These are phyloP conservation scores for Netelia melanura DNA, from an alignment of 2,888 invertebrate genomes.

Conservation along the genomic window DNA sequence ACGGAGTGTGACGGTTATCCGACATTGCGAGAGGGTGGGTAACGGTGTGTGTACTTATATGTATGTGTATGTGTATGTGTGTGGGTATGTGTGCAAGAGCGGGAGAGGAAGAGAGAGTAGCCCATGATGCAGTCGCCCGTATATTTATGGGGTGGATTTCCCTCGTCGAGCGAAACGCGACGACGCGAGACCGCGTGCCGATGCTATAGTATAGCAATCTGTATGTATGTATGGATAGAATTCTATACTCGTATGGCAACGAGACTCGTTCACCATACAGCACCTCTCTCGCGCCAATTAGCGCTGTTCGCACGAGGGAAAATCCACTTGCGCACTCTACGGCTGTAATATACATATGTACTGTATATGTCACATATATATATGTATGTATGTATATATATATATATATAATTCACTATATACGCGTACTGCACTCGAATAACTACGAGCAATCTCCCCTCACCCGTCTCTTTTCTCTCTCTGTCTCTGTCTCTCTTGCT, in stretches of 20 bases:
- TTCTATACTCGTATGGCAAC: conserved; percentile 48
- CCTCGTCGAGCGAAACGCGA: conserved; percentile 66
- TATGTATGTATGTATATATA: background rate
- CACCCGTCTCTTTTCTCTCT: conserved; percentile 58
- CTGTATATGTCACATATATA: conserved; percentile 3
- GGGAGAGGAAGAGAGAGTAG: conserved; percentile 59
- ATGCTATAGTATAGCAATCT: conserved; percentile 47
- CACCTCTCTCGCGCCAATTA: conserved; percentile 68
- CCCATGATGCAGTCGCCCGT: conserved; percentile 66
- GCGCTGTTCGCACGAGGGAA: conserved; percentile 67
- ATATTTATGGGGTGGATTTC: conserved; percentile 70
- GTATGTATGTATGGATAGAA: conserved; percentile 64
- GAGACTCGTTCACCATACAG: conserved; percentile 63
- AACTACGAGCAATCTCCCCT: conserved; percentile 61
- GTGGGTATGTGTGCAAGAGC: conserved; percentile 69
- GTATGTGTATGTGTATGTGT: conserved; percentile 7
- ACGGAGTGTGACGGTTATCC: conserved; percentile 77
- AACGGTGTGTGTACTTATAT: conserved; percentile 70
- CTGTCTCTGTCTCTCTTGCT: conserved; percentile 28
- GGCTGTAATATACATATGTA: conserved; percentile 43
- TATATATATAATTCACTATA: conserved; percentile 17
- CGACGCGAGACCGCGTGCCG: conserved; percentile 64
- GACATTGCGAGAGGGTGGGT: conserved; percentile 66
- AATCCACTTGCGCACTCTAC: conserved; percentile 66
- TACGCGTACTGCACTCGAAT: conserved; percentile 58